These are phyloP conservation scores for Mastigias papua DNA, from an alignment of 30 jellyfish, hydroid and myxozoan species.

Conservation along the genomic window DNA sequence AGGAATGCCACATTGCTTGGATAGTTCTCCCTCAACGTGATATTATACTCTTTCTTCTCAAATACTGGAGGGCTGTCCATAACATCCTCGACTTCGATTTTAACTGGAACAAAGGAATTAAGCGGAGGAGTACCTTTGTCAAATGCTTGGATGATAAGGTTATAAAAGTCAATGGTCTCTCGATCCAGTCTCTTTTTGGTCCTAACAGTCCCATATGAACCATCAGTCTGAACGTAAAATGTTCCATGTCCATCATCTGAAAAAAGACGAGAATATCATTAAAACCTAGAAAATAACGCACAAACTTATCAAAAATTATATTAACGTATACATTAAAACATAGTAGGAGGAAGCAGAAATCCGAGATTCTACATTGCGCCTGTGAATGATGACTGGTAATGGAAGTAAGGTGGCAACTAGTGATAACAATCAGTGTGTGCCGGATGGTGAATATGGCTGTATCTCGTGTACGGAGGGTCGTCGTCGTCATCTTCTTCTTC, in stretches of 20 bases:
- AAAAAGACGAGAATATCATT: neutral
- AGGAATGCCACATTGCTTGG: conserved; percentile 48
- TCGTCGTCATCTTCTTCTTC: too few relatives aligned
- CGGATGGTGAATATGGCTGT: too few relatives aligned
- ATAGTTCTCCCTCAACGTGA: conserved; percentile 78
- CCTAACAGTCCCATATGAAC: conserved; percentile 75
- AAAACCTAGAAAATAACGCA: too few relatives aligned
- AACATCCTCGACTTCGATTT: conserved; percentile 80
- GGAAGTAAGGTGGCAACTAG: too few relatives aligned
- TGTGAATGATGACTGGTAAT: too few relatives aligned
- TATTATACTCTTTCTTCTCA: conserved; percentile 63
- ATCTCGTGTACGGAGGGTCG: too few relatives aligned
- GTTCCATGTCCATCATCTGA: conserved; percentile 87
- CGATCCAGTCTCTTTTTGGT: conserved; percentile 87
- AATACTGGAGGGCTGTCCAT: conserved; percentile 95
- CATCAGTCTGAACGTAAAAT: conserved; percentile 75
- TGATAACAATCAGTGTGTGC: too few relatives aligned
- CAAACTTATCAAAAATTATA: too few relatives aligned
- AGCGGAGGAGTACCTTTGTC: conserved; percentile 91
- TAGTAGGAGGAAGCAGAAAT: too few relatives aligned
- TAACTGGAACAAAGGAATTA: conserved; percentile 65
- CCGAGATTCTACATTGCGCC: too few relatives aligned
- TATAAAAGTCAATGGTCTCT: conserved; percentile 83
- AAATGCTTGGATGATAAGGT: conserved; percentile 80
- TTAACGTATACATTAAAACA: too few relatives aligned